Evolutionary conservation across 2,797 vertebrate species (phyloP).

Genomic region (Pempheris klunzingeri): DNA sequence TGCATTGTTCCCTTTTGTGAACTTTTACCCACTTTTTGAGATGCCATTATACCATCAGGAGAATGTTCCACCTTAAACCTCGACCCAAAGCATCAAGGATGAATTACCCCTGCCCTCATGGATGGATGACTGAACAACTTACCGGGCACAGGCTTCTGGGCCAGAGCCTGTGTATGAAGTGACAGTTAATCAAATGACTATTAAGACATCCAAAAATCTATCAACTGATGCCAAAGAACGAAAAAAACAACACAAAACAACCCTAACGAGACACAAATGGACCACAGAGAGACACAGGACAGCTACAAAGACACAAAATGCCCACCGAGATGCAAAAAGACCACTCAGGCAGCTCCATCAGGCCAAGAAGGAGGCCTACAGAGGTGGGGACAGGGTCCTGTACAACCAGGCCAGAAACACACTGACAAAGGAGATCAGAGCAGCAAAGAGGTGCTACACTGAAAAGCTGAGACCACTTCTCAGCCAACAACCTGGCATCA

Average conservation of each 20-base stretch:
- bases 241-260: background rate
- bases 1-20: conserved; percentile 23
- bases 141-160: fast-evolving
- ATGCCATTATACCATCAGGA: too few species aligned
- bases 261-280: background rate
- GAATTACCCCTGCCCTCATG: background rate
- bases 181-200: background rate
- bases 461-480: too few species aligned
- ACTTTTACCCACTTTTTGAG: conserved; percentile 39
- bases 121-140: background rate
- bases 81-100: background rate
- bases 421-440: too few species aligned
- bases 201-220: background rate
- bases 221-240: background rate
- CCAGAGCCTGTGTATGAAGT: background rate
- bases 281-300: background rate
- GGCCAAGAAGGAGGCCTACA: too few species aligned
- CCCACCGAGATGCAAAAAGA: background rate
- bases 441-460: too few species aligned
- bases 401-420: too few species aligned
- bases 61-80: background rate
- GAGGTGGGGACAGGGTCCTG: too few species aligned
- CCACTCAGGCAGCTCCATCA: too few species aligned
- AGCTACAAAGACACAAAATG: background rate
- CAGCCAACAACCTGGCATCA: too few species aligned